Evolutionary conservation across 35 echinoderm and acorn worm genomes (phyloP), one percentile per base, ranked within the genome.

Genomic region (Ophioderma brevispina): DNA sequence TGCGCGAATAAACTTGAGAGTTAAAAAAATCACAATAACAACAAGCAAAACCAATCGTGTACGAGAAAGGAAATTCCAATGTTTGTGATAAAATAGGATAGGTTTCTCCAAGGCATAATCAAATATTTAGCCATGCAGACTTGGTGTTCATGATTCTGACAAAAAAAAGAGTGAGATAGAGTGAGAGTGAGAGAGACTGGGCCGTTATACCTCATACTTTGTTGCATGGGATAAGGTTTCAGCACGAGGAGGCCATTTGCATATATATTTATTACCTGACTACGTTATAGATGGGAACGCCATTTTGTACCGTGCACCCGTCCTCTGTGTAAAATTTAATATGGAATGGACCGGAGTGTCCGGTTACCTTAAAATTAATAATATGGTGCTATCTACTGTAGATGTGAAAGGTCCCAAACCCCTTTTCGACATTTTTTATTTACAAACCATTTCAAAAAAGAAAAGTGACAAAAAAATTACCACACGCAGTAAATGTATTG

Each of bases 241-340:
- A 70, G 10, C n/a, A 70, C 59, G 59, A 70, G 59, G 59, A 70
- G 59, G 59, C 59, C 59, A 70, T 70, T 70, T 70, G 59, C 59
- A 70, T 70, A 70, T 70, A 70, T 70, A 70, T 70, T 70, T 70
- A 70, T 70, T 70, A 70, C 59, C 59, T 70, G 59, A 30, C 59
- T 25, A 25, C 2, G 59, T 70, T 15, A 70, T 70, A 70, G 59
- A 70, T 70, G 59, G 59, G 59, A 70, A 70, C 59, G 59, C 59
- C 59, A 70, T 70, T 70, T 70, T 70, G 59, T 70, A 30, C 28
- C 23, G 59, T 70, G 59, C 59, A 15, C 28, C 59, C 1, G 59
- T 70, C 59, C 59, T 70, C 59, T 70, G 59, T 70, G 59, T 70
- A 70, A 70, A 70, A 70, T 70, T 70, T 70, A 70, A 70, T 70